Percentiles rank a stretch among this genome's conserved stretches.
Evolutionary conservation across 2,113 vertebrate genomes (phyloP).

Genomic region (Gallinago media): DNA sequence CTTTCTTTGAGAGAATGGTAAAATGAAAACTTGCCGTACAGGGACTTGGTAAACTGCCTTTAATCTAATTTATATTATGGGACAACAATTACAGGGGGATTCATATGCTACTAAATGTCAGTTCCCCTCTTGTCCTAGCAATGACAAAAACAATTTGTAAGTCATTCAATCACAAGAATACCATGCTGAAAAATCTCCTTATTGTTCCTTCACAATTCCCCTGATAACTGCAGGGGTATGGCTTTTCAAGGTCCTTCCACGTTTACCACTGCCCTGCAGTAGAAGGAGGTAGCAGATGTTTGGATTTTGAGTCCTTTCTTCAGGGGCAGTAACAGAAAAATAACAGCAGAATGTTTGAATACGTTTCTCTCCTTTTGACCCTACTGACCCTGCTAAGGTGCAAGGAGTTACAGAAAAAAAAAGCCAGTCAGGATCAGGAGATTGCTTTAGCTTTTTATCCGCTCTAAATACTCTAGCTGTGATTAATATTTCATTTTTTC

Average conservation of each 20-base stretch:
- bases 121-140: background rate
- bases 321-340: background rate
- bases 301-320: background rate
- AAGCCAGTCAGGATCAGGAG: background rate
- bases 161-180: background rate
- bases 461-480: background rate
- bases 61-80: conserved; percentile 3
- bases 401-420: background rate
- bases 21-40: background rate
- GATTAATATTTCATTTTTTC: conserved; percentile 1
- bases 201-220: background rate
- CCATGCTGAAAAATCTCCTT: background rate
- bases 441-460: background rate
- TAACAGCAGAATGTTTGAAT: background rate
- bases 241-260: background rate
- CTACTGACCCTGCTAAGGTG: background rate
- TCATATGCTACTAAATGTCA: conserved; percentile 9
- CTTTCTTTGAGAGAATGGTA: background rate
- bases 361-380: background rate
- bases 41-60: conserved; percentile 7
- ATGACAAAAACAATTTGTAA: conserved; percentile 29
- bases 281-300: background rate
- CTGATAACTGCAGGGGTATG: background rate
- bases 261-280: background rate
- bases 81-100: conserved; percentile 1